Evolutionary conservation across 2,888 invertebrate species (phyloP), one percentile per base, ranked within the genome.

Genomic region (Phania funesta): DNA sequence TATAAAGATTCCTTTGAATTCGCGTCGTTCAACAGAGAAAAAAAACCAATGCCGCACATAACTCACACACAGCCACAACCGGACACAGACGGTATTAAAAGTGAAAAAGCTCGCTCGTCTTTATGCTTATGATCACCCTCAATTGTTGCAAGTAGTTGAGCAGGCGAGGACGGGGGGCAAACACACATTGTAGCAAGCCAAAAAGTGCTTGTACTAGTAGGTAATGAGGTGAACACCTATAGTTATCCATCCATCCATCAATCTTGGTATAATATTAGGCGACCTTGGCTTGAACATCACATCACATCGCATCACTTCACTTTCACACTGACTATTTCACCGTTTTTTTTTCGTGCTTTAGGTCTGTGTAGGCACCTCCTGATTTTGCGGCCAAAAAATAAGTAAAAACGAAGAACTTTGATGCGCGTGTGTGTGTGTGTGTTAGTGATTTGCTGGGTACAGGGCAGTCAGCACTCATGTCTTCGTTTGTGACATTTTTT

Each of bases 161-260:
- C 41, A 58, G 35, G 18, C 3, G 46, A 26, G 67, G 18, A 54
- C 50, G 4, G 44, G 41, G 16, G 5, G 52, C 9, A n/a, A 44
- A 38, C 32, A 35, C n/a, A 56, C 29, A 35, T 16, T 56, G 26
- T 13, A 16, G 29, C 4, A 9, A 38, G n/a, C 7, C n/a, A 65
- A 68, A 67, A 60, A 73, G 26, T 62, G 41, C 41, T 64, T 52
- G 77, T 60, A 50, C 50, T 78, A 35, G 78, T 82, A 78, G 7
- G 82, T 82, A 82, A 82, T 82, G 78, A 78, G 82, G 60, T 70
- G 65, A 78, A 82, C 82, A 82, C 82, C 82, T 82, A 68, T 82
- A 74, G 77, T 82, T 78, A n/a, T 22, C 29, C 46, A 48, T 78
- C 68, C 50, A 46, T 2, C 32, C 52, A 58, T 65, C 56, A 78